Evolutionary conservation across 2,797 vertebrate species (phyloP), one percentile per base, ranked within the genome.

Genomic region (Cryptoblepharus egeriae): DNA sequence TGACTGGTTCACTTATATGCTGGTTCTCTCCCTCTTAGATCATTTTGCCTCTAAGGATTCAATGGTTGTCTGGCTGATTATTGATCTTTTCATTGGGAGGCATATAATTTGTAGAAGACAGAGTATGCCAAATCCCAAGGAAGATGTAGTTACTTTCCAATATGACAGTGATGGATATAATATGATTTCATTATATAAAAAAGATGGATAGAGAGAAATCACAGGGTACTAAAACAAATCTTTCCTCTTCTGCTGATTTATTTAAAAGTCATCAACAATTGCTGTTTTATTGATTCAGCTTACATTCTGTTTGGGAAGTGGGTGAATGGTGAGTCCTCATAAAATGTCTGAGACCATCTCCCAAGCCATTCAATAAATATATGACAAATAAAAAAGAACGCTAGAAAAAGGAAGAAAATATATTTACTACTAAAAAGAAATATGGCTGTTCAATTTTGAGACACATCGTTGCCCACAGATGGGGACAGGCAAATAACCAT

Each of bases 41-140:
- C 75, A 78, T 55, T 68, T 61, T 81, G 64, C 69, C 24, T 3
- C 39, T 79, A 80, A 85, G 60, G 45, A 90, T 37, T 84, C 52
- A 73, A 24, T 88, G 82, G 86, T 85, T 90, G 87, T 37, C 90
- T 85, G 87, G 80, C 79, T 91, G 92, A 83, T 90, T 95, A 92
- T 90, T 94, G 87, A 88, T 92, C 89, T 92, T 93, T 86, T 92
- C 88, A 86, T 80, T 88, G 86, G 86, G 79, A 75, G 49, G 30
- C 24, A 57, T 16, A 22, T 79, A 80, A 83, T 12, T 42, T 82
- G 78, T 87, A 91, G 75, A 79, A 83, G 76, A 70, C 30, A 37
- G 70, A 42, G 52, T 67, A 28, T 69, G 65, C 78, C 81, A 87
- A 81, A 74, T 52, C 69, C 73, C 63, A 83, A 89, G 90, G 72